Evolutionary conservation across 2,888 invertebrate species (phyloP).

Genomic region (Parasteatoda lunata): DNA sequence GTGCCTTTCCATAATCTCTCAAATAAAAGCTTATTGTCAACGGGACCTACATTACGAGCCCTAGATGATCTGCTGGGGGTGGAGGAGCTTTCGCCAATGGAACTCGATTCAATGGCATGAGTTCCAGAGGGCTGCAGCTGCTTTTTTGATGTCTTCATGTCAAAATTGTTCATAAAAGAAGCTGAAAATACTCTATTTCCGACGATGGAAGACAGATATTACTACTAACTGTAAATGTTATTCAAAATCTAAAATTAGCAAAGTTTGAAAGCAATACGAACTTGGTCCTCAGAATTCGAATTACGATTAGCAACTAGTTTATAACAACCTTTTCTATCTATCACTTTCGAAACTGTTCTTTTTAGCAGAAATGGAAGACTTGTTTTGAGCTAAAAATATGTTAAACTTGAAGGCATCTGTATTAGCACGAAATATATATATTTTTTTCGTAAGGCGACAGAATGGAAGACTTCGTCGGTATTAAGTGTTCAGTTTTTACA

Average conservation of each 20-base stretch:
- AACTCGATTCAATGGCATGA: slow-evolving; percentile 20
- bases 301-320: too few species aligned
- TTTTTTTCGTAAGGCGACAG: slow-evolving; percentile 51
- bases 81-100: slow-evolving; percentile 13
- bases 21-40: slow-evolving; percentile 77
- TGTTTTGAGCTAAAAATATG: slow-evolving; percentile 30
- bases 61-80: slow-evolving; percentile 9
- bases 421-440: background rate
- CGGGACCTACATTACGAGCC: slow-evolving; percentile 40
- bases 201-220: too few species aligned
- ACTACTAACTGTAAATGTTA: too few species aligned
- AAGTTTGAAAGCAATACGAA: too few species aligned
- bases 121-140: slow-evolving; percentile 6
- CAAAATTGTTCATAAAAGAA: background rate
- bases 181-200: too few species aligned
- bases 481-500: slow-evolving; percentile 9
- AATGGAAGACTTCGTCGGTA: slow-evolving; percentile 65
- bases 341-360: too few species aligned
- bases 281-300: too few species aligned
- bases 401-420: slow-evolving; percentile 28
- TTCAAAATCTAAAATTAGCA: too few species aligned
- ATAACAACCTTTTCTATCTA: too few species aligned
- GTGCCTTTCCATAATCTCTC: slow-evolving; percentile 84
- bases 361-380: slow-evolving; percentile 28
- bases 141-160: slow-evolving; percentile 44